Conservation (phyloP, 2,797 vertebrate genomes). For the Pipistrellus nathusii region DNA sequence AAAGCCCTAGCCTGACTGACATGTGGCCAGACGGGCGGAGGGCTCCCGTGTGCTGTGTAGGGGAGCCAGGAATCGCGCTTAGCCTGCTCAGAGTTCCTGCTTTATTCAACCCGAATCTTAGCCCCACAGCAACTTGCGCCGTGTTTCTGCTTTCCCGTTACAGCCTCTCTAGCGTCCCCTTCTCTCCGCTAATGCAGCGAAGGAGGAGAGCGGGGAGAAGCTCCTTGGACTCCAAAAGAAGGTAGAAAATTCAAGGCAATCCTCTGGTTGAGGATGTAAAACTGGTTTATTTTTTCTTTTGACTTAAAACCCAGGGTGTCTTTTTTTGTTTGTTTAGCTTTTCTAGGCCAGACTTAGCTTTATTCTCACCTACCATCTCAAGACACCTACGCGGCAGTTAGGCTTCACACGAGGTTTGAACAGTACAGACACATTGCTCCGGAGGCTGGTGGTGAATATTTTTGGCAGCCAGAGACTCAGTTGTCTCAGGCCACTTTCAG, state of each 20-base stretch:
- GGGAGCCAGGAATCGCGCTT: background rate
- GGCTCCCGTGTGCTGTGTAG: fast-evolving
- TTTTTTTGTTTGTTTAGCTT: background rate
- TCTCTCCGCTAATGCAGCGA: background rate
- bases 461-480: constrained; percentile 17
- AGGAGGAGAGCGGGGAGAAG: background rate
- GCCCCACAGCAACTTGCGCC: background rate
- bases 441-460: background rate
- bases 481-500: constrained; percentile 23
- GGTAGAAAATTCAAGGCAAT: constrained; percentile 36
- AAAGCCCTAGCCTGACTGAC: background rate
- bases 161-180: background rate
- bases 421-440: background rate
- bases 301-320: constrained; percentile 52
- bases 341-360: constrained; percentile 55
- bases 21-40: background rate
- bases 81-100: background rate
- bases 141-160: background rate
- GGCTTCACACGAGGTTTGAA: background rate
- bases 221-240: background rate
- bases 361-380: constrained; percentile 41
- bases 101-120: background rate
- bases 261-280: constrained; percentile 3
- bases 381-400: background rate
- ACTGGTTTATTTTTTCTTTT: constrained; percentile 25